Evolutionary conservation across 1,140 invertebrate species (phyloP).

Genomic region (Nasonia longicornis): DNA sequence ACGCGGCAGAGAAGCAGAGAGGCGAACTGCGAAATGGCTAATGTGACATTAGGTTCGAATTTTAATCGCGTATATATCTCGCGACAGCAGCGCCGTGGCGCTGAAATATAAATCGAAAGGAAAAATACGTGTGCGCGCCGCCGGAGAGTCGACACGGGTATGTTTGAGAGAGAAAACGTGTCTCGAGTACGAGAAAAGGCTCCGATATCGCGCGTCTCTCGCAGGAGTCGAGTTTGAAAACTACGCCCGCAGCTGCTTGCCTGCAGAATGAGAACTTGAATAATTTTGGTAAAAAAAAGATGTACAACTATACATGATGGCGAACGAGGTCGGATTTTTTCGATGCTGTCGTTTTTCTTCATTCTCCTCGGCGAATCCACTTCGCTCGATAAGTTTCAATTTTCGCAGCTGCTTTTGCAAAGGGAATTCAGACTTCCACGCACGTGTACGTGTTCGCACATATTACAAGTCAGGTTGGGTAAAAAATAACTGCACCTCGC

Average conservation of each 20-base stretch:
- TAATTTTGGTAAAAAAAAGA: neutral
- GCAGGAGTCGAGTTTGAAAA: slow-evolving; percentile 15
- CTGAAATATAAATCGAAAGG: slow-evolving; percentile 47
- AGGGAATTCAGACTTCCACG: no score
- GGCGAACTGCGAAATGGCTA: slow-evolving; percentile 36
- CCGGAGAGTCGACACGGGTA: neutral
- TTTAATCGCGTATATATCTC: slow-evolving; percentile 52
- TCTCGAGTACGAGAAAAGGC: slow-evolving; percentile 51
- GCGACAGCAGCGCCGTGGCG: slow-evolving; percentile 15
- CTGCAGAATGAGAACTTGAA: slow-evolving; percentile 2
- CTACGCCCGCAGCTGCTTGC: neutral
- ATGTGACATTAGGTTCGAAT: slow-evolving; percentile 56
- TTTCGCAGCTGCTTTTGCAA: neutral
- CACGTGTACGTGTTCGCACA: no score
- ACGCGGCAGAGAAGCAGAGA: neutral
- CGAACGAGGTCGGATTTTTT: no score
- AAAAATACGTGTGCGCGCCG: slow-evolving; percentile 53
- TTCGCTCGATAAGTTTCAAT: neutral
- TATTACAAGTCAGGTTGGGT: no score
- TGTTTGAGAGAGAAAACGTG: slow-evolving; percentile 51
- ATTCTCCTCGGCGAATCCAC: neutral
- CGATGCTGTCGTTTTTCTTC: neutral
- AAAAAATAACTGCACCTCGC: neutral
- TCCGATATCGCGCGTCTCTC: slow-evolving; percentile 6
- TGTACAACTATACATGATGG: neutral